Evolutionary conservation across 2,888 invertebrate species (phyloP).

Genomic region (Torymus aiolomorphi): DNA sequence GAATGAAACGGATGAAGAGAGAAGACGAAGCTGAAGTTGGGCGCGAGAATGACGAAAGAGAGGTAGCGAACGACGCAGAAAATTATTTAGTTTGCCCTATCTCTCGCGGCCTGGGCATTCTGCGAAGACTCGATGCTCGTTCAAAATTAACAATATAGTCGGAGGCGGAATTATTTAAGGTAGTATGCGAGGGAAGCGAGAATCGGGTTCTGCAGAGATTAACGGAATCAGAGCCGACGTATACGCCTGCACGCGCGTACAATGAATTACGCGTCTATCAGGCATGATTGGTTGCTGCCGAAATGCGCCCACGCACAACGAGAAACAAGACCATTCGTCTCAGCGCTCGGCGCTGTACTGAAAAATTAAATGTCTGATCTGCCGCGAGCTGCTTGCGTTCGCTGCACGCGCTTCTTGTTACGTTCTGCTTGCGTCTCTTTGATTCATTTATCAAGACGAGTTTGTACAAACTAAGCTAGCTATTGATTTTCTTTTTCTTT

Average conservation of each 20-base stretch:
- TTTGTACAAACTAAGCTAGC: conserved; percentile 37
- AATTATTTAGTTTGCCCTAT: conserved; percentile 45
- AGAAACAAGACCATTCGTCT: conserved; percentile 53
- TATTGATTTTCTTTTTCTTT: too few species aligned
- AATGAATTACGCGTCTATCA: conserved; percentile 64
- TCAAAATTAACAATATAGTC: conserved; percentile 74
- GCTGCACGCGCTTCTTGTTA: conserved; percentile 24
- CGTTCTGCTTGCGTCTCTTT: conserved; percentile 31
- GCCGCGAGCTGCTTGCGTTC: neutral
- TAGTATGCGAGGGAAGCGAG: neutral
- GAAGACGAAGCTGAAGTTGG: conserved; percentile 41
- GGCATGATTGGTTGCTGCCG: conserved; percentile 63
- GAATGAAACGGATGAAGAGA: conserved; percentile 33
- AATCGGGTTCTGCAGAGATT: conserved; percentile 18
- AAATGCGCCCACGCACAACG: conserved; percentile 63
- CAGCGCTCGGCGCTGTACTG: conserved; percentile 28
- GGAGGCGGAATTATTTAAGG: conserved; percentile 61
- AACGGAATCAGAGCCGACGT: conserved; percentile 9
- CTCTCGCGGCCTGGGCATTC: conserved; percentile 51
- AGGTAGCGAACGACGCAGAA: conserved; percentile 37
- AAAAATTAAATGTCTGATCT: conserved; percentile 50
- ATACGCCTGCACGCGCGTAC: conserved; percentile 30
- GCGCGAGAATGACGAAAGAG: conserved; percentile 48
- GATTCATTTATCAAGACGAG: conserved; percentile 25
- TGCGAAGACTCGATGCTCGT: conserved; percentile 58